Evolutionary conservation across 1,140 invertebrate species (phyloP).

Genomic region (Marisa cornuarietis): DNA sequence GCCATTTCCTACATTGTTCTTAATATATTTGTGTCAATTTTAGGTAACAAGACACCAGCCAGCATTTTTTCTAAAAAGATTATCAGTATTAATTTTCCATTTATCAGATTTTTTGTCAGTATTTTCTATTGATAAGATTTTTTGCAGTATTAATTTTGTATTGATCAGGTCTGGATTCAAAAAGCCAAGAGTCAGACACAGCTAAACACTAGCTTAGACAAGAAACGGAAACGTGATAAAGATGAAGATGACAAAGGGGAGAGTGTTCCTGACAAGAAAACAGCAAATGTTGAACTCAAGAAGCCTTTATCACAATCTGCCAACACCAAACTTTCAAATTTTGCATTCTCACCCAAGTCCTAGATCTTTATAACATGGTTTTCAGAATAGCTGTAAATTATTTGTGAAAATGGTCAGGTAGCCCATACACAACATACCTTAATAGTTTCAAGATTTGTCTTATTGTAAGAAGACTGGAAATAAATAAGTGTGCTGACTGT

Average conservation of each 20-base stretch:
- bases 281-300: conserved; percentile 30
- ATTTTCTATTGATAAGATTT: conserved; percentile 10
- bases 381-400: too few species aligned
- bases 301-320: conserved; percentile 44
- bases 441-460: too few species aligned
- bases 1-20: neutral
- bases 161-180: conserved; percentile 47
- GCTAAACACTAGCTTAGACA: conserved; percentile 25
- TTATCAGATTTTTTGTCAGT: too few species aligned
- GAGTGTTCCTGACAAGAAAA: conserved; percentile 16
- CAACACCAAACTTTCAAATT: conserved; percentile 48
- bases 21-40: neutral
- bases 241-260: conserved; percentile 27
- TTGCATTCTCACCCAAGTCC: conserved; percentile 38
- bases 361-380: neutral
- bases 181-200: conserved; percentile 41
- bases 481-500: too few species aligned
- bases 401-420: too few species aligned
- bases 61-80: too few species aligned
- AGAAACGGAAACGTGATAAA: conserved; percentile 48
- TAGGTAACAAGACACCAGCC: too few species aligned
- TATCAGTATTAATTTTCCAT: too few species aligned
- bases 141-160: neutral
- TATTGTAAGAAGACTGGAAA: too few species aligned
- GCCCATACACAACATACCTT: too few species aligned